Base-by-base conservation (phyloP, 2,113 vertebrate species). In the Emydura subglobosa region DNA sequence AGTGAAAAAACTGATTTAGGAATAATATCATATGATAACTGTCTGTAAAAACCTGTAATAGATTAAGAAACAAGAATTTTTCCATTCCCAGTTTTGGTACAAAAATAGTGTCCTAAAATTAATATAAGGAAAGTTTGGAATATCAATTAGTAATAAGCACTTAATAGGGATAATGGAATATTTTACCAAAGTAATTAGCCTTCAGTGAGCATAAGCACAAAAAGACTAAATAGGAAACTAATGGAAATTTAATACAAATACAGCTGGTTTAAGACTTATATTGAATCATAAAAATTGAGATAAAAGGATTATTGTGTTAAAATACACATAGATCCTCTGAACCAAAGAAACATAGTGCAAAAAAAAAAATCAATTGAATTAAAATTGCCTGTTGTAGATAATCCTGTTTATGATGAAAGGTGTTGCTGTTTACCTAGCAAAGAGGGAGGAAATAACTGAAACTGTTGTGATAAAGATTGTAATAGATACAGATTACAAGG, bases 61-160 rank as follows among this genome's bases (percentile, higher is more conserved):
- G 91, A 55, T 27, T 83, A 86, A 51, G 7, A 2, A 83, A 94
- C 83, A 31, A 11, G 88, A 68, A 16, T 87, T 51, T 93, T 21
- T 21, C 25, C 68, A 4, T 3, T 80, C 44, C 29, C 86, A 78
- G 54, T 5, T 72, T 39, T 72, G 34, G 65, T 72, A 72, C n/a
- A 22, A 72, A 72, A 53, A 53, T 39, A 39, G 19, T 61, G 31
- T 83, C 29, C 17, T 94, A 79, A 31, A 84, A 13, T 78, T 72
- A 86, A 34, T 4, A 86, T 80, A 89, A 88, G 89, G 80, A 1
- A 0, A 79, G 22, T 79, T 79, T 86, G 2, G 85, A 10, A 54
- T 92, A 92, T 7, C 93, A 90, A 44, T 17, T 84, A 82, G 13
- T 27, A 54, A 5, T 76, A 86, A 83, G 51, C 87, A 59, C 27